Evolutionary conservation across 2,888 invertebrate genomes (phyloP).

Genomic region (Pyrrhosoma nymphula): DNA sequence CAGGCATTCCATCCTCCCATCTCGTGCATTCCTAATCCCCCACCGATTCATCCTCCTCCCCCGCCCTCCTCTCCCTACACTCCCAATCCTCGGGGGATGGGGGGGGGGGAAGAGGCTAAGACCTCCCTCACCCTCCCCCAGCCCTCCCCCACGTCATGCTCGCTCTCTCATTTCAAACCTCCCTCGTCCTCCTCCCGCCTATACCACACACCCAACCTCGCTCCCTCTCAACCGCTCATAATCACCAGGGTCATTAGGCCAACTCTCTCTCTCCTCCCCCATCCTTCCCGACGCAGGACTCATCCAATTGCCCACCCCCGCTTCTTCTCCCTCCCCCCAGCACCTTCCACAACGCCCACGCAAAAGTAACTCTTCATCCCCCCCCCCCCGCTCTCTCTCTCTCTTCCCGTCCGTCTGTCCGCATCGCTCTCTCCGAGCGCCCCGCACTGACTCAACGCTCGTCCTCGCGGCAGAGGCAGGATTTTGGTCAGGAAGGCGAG

Average conservation of each 20-base stretch:
- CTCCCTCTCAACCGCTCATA: conserved; percentile 53
- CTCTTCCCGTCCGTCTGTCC: not conserved
- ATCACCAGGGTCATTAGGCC: conserved; percentile 67
- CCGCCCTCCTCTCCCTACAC: not conserved
- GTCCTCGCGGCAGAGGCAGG: no score
- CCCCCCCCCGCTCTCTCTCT: no score
- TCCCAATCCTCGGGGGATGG: no score
- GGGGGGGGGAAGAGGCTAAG: not conserved
- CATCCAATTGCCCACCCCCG: conserved; percentile 52
- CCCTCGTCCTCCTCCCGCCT: not conserved
- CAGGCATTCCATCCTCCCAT: not conserved
- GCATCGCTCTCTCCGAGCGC: not conserved
- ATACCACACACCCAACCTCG: not conserved
- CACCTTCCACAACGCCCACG: conserved; percentile 3
- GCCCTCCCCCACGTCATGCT: not conserved
- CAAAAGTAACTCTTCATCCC: not conserved
- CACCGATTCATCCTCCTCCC: not conserved
- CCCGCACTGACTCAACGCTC: conserved; percentile 31
- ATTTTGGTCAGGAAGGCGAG: no score
- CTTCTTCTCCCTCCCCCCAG: not conserved
- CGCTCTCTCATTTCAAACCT: conserved; percentile 15
- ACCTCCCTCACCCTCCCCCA: not conserved
- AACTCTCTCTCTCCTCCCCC: conserved; percentile 26
- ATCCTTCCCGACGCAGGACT: not conserved
- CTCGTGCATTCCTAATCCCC: conserved; percentile 39